A percentile compares a stretch with the other conserved stretches of the same genome.
Conservation (phyloP, 2,113 vertebrate species). For the Gobio gobio region DNA sequence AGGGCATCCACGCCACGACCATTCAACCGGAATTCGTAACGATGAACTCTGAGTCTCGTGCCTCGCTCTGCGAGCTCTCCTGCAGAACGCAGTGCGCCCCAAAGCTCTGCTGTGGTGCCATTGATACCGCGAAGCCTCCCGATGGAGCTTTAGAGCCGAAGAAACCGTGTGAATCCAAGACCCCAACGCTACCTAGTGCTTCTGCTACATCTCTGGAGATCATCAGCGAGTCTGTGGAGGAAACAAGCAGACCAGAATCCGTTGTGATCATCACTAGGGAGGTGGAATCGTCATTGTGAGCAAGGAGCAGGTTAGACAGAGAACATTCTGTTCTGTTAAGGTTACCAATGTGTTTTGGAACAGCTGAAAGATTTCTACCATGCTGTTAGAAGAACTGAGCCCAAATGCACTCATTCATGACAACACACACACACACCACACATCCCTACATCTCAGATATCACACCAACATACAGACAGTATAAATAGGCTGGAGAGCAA, state of each 20-base stretch:
- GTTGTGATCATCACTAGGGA: conserved; percentile 63
- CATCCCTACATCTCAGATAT: conserved; percentile 44
- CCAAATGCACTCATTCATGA: conserved; percentile 13
- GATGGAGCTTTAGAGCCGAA: conserved; percentile 58
- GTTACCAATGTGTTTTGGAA: neutral
- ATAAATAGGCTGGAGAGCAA: conserved; percentile 61
- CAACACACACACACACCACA: neutral
- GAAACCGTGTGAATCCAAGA: neutral
- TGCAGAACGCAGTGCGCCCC: conserved; percentile 96
- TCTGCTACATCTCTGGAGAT: conserved; percentile 82
- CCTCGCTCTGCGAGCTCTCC: conserved; percentile 90
- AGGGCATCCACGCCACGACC: conserved; percentile 97
- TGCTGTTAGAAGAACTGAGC: conserved; percentile 26
- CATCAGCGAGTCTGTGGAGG: conserved; percentile 81
- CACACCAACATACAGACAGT: conserved; percentile 53
- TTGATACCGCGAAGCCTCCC: conserved; percentile 71
- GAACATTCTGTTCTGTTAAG: neutral
- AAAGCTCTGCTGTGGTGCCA: conserved; percentile 90
- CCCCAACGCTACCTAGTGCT: conserved; percentile 67
- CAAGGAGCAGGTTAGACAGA: conserved; percentile 15
- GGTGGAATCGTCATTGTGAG: conserved; percentile 79
- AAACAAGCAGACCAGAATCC: conserved; percentile 36
- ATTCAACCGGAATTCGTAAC: conserved; percentile 97
- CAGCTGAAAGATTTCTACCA: neutral
- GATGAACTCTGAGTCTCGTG: conserved; percentile 84